These are phyloP conservation scores for Sinotaia quadrata DNA, from an alignment of 2,888 invertebrate species.

Conservation along the genomic window DNA sequence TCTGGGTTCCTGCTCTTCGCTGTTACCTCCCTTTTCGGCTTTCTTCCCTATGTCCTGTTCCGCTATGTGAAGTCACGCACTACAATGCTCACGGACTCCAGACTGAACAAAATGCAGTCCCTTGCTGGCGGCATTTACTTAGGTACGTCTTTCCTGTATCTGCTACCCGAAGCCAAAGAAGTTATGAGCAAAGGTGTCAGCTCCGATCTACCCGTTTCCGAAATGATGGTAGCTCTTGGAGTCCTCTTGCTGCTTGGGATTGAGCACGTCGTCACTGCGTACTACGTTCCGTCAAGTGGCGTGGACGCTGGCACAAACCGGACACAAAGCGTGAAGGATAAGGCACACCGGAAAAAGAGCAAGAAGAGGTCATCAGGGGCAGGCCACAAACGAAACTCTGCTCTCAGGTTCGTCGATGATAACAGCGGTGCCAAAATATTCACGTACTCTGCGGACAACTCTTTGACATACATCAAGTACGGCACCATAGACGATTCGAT, in stretches of 20 bases:
- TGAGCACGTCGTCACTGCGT: neutral
- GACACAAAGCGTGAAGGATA: neutral
- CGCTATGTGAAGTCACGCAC: neutral
- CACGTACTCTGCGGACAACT: too few species aligned
- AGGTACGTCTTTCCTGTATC: constrained; percentile 29
- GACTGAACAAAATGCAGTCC: constrained; percentile 21
- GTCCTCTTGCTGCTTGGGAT: neutral
- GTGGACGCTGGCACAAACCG: neutral
- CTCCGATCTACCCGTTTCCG: neutral
- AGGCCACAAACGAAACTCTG: neutral
- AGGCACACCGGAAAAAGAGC: neutral
- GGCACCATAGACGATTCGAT: neutral
- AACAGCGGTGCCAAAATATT: neutral
- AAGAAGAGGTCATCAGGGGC: neutral
- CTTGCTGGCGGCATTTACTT: constrained; percentile 32
- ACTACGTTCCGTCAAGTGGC: neutral
- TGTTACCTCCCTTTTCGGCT: constrained; percentile 16
- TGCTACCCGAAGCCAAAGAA: constrained; percentile 28
- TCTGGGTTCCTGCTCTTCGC: constrained; percentile 29
- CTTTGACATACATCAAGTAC: neutral
- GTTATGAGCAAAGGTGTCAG: constrained; percentile 11
- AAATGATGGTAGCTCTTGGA: constrained; percentile 11
- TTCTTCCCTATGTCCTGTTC: constrained; percentile 15
- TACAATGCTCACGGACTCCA: neutral
- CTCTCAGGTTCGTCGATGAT: too few species aligned